phyloP scores from a whole-genome alignment of 2,888 invertebrate genomes.

The Zygogramma bicolorata region DNA sequence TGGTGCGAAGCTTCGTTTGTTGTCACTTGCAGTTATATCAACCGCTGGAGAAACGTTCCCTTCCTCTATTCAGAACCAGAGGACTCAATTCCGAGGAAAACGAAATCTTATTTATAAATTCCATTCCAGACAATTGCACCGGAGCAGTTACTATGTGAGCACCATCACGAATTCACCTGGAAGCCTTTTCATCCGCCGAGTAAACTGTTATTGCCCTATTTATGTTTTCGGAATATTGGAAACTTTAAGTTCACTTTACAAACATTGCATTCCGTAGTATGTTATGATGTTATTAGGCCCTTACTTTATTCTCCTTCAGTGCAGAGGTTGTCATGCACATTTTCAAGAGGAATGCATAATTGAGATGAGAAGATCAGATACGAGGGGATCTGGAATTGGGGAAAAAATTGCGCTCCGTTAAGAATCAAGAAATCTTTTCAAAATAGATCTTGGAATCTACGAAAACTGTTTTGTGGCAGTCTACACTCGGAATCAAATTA shows the following conservation, averaged over 20 bases:
- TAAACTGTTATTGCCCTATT: conserved; percentile 18
- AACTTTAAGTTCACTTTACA: conserved; percentile 6
- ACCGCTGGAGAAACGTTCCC: too few relatives aligned
- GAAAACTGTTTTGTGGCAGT: too few relatives aligned
- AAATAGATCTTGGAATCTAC: too few relatives aligned
- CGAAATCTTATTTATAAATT: conserved; percentile 18
- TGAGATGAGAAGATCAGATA: too few relatives aligned
- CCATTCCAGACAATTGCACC: conserved; percentile 14
- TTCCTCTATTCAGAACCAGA: too few relatives aligned
- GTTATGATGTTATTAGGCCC: conserved; percentile 3
- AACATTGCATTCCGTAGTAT: background rate
- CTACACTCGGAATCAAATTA: too few relatives aligned
- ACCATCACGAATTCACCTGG: background rate
- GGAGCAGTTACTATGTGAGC: background rate
- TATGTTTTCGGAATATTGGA: conserved; percentile 15
- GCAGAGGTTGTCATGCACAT: background rate
- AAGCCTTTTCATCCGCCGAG: background rate
- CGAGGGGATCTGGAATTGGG: too few relatives aligned
- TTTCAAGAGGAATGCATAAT: too few relatives aligned
- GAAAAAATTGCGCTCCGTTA: too few relatives aligned
- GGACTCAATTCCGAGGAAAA: background rate
- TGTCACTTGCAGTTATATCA: too few relatives aligned
- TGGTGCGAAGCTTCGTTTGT: too few relatives aligned
- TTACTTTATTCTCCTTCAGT: background rate
- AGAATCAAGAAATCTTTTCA: too few relatives aligned